Percentiles rank a stretch among this genome's conserved stretches.
Evolutionary conservation across 2,888 invertebrate species (phyloP).

Genomic region (Cryptocephalus moraei): DNA sequence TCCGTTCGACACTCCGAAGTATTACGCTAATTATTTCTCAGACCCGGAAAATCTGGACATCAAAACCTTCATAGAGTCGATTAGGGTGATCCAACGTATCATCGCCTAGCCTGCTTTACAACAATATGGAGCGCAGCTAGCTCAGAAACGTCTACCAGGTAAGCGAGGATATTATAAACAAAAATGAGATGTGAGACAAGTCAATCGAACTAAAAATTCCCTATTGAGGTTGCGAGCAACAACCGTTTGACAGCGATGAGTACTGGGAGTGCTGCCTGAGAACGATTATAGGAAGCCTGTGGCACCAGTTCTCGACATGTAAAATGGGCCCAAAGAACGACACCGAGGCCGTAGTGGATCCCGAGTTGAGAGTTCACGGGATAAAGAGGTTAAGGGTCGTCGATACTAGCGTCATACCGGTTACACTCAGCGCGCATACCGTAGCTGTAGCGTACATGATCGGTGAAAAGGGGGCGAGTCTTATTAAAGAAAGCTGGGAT

Average conservation of each 20-base stretch:
- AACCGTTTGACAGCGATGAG: conserved; percentile 44
- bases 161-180: neutral
- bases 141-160: conserved; percentile 16
- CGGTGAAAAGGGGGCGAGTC: conserved; percentile 43
- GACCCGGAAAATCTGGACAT: conserved; percentile 45
- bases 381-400: conserved; percentile 51
- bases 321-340: conserved; percentile 45
- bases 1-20: conserved; percentile 57
- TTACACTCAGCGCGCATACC: conserved; percentile 35
- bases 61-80: conserved; percentile 29
- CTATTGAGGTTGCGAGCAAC: conserved; percentile 15
- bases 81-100: conserved; percentile 43
- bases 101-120: conserved; percentile 40
- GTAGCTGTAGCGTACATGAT: conserved; percentile 39
- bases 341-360: conserved; percentile 21
- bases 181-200: too few relatives aligned
- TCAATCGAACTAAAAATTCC: neutral
- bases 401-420: conserved; percentile 21
- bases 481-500: conserved; percentile 33
- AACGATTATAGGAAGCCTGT: conserved; percentile 47
- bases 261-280: conserved; percentile 57
- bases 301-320: conserved; percentile 43
- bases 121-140: conserved; percentile 18
- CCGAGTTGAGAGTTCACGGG: conserved; percentile 41
- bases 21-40: conserved; percentile 72